Base-by-base conservation (phyloP, 2,797 vertebrate genomes). In the Periparus ater region DNA sequence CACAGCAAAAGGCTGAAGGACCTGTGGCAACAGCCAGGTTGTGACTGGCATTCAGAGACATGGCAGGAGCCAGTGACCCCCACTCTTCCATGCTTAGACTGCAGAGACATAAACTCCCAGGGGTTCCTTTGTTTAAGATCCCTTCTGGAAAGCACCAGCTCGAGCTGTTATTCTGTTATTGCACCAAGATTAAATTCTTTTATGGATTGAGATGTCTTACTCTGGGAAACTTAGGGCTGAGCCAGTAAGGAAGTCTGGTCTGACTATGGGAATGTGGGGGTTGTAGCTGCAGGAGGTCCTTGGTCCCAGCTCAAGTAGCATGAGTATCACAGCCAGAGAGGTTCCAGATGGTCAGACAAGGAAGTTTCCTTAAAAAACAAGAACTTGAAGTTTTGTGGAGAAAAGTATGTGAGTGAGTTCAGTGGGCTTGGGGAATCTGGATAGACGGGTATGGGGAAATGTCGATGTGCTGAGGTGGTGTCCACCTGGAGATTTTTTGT, bases 381-480 rank as follows among this genome's bases (percentile, higher is more conserved):
- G n/a, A 68, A 30, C 6, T 11, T 32, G 10, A 11, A 32, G 10
- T 34, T 63, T 73, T 57, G 22, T 57, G 21, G 14, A 63, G 20
- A 71, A 76, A 26, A 80, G 3, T 6, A 15, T 3, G 4, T 6
- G 4, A 62, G 7, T 17, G 6, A 27, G 2, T 36, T 42, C 9
- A n/a, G 29, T 23, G 34, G 47, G 2, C 7, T 57, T 67, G 19
- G 32, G 17, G 77, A 72, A 34, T 23, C 11, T 34, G 9, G 8
- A 16, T 11, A 42, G 21, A 26, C 0, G 6, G 11, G 7, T 9
- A 36, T 47, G 7, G 6, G 13, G 14, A 36, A 70, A 7, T 26
- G 38, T 2, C 32, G 47, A 5, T 22, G 3, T 51, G 8, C 10
- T 62, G 6, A 13, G 5, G 5, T 4, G 1, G 3, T 26, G 4